Evolutionary conservation across 2,113 vertebrate genomes (phyloP).

Genomic region (Caranx ignobilis): DNA sequence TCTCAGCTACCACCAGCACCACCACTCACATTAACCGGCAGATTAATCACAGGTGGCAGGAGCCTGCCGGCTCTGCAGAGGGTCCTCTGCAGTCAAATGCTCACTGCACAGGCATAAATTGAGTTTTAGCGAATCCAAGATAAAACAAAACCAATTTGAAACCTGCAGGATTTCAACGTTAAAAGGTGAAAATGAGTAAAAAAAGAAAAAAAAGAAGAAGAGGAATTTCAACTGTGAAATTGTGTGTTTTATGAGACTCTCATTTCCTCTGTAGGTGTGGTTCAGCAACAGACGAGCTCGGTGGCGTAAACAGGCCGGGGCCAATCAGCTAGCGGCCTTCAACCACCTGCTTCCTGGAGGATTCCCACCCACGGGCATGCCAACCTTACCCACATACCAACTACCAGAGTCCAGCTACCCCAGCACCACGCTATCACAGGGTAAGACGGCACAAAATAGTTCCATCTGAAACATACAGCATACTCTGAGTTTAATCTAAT

Average conservation of each 20-base stretch:
- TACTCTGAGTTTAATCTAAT: constrained; percentile 59
- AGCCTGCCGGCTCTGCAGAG: constrained; percentile 5
- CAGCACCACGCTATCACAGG: constrained; percentile 92
- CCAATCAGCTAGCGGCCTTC: constrained; percentile 98
- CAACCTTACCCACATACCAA: constrained; percentile 94
- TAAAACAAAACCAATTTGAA: neutral
- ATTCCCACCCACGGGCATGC: constrained; percentile 95
- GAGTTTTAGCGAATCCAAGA: neutral
- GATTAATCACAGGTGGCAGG: constrained; percentile 67
- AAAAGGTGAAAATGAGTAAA: neutral
- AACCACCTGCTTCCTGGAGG: constrained; percentile 97
- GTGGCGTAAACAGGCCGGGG: constrained; percentile 98
- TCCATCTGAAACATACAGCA: neutral
- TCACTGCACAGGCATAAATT: neutral
- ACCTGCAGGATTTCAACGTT: neutral
- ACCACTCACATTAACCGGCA: constrained; percentile 42
- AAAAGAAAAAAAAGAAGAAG: neutral
- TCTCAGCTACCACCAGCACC: constrained; percentile 27
- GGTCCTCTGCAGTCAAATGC: neutral
- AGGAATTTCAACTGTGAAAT: neutral
- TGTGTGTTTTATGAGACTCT: neutral
- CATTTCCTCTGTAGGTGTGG: constrained; percentile 89
- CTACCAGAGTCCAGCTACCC: constrained; percentile 94
- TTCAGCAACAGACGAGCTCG: constrained; percentile 97
- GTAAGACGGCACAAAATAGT: constrained; percentile 76